Base-by-base conservation (phyloP, 2,797 vertebrate genomes). In the Manis crassicaudata region DNA sequence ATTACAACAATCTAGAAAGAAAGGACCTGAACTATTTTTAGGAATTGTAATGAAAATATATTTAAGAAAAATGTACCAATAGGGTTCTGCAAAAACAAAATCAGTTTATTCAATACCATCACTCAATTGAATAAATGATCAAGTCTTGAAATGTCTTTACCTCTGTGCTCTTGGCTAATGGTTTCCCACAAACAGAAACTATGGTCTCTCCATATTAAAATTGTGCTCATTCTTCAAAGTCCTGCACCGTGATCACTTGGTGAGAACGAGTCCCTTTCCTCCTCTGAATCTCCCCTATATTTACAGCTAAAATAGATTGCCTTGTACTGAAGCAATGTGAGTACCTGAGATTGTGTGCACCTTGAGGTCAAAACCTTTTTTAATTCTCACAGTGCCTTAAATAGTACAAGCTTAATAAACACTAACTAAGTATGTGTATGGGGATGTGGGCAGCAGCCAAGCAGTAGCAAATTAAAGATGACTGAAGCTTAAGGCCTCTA, bases 281-380 rank as follows among this genome's bases (percentile, higher is more conserved):
- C 54, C 67, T 76, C 90, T 87, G 13, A 94, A 82, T 63, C 35
- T 82, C 73, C 82, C 76, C 75, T 37, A 96, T 75, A 35, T 94
- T 27, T 25, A 88, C 5, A 75, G 7, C 43, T 58, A 68, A 91
- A 95, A 88, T 6, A 88, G 54, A 60, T 9, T 58, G 73, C 73
- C 73, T 81, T 70, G 83, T 27, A 67, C 37, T 92, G 40, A 95
- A 86, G n/a, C 77, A 43, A 85, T 82, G 14, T 23, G 25, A 95
- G 76, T 76, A 92, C 37, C 43, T 81, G 75, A 90, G 83, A 88
- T 2, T 89, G 29, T 82, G 37, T 21, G 54, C 76, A 82, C 60
- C 40, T 94, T 79, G 54, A 86, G 37, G 32, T 92, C 84, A 95
- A 85, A 85, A 84, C 40, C 35, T 46, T 90, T 80, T 60, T 70